Base-by-base conservation (phyloP, 1,140 invertebrate genomes). In the Drosophila persimilis region DNA sequence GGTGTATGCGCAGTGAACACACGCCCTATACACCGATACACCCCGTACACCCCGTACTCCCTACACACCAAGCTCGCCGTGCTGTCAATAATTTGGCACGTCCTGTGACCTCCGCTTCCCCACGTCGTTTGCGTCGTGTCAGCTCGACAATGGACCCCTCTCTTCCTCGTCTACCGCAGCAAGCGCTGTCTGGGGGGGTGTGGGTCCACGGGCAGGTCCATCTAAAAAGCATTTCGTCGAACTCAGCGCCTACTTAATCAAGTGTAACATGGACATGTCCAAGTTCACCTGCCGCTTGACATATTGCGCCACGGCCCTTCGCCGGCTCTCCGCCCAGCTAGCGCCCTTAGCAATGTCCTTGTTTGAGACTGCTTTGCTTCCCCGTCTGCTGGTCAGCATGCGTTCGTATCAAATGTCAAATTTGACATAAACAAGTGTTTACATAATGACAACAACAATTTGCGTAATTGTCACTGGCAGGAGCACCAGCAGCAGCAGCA, bases 401-500 rank as follows among this genome's bases (percentile, higher is more conserved):
- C 53, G 50, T 54, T 73, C 60, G 59, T 83, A 88, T 88, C 84
- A 83, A 88, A 83, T 88, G 83, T 89, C 83, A 88, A 88, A 88
- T 79, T 88, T 88, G 83, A 83, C 83, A 79, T 72, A 83, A 88
- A 79, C 83, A 88, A 88, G 83, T 88, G 84, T 88, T 88, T 88
- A 88, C 83, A 89, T 79, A 88, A 88, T 79, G 83, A 79, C 83
- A 88, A 88, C 83, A 79, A 88, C 83, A 88, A 89, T 88, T 88
- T 88, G 72, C 79, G 84, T 88, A 88, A 88, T 88, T 88, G 78
- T 67, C 84, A 63, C 57, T 35, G 78, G 76, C 76, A 81, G 47
- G 39, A 43, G 53, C 46, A 11, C 31, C 48, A 41, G 17, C 39
- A 22, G 17, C 17, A 58, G 20, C 20, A 20, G 26, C 45, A 20